Evolutionary conservation across 2,888 invertebrate species (phyloP), one percentile per base, ranked within the genome.

Genomic region (Andrena flavipes): DNA sequence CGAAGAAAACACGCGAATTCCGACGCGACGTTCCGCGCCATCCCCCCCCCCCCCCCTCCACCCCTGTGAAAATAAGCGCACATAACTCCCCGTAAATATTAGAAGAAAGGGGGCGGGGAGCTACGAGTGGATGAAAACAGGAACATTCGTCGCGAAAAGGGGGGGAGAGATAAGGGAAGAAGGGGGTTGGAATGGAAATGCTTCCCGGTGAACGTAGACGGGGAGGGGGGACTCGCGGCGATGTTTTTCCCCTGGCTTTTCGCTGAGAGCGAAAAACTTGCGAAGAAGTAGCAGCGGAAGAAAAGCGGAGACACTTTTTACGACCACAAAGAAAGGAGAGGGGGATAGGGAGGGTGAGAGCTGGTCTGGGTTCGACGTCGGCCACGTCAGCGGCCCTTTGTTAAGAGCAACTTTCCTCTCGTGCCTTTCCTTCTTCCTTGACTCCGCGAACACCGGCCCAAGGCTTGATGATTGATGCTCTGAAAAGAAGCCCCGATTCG

Each of bases 381-480:
- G 84, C 85, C 76, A 76, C 87, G 90, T 90, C 89, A 90, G 90
- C 88, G 87, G 71, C 80, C 88, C 76, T 90, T 91, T 90, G 89
- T 90, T 86, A 87, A 87, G 90, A 88, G 87, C 85, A 90, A 89
- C 90, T 90, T 89, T 82, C 82, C 89, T 82, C 81, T 63, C 82
- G 82, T 79, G 82, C 82, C 87, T 87, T 86, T 86, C 80, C 59
- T 42, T 4, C 71, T 60, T 75, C 79, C 78, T 71, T 16, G 10
- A 33, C 69, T 20, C 13, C 30, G 3, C 20, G 16, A 56, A 42
- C 23, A 35, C 56, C 68, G 56, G 56, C 26, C 26, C 30, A 82
- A 71, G 76, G 65, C 16, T 23, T 23, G 80, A 84, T 90, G 90
- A 90, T 90, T 85, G 90, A 90, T 88, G 87, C 83, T 7, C 63